A percentile compares a stretch with the other conserved stretches of the same genome.
These are phyloP conservation scores for Chrysochloris asiatica DNA, from an alignment of 2,113 vertebrate genomes.

Conservation along the genomic window DNA sequence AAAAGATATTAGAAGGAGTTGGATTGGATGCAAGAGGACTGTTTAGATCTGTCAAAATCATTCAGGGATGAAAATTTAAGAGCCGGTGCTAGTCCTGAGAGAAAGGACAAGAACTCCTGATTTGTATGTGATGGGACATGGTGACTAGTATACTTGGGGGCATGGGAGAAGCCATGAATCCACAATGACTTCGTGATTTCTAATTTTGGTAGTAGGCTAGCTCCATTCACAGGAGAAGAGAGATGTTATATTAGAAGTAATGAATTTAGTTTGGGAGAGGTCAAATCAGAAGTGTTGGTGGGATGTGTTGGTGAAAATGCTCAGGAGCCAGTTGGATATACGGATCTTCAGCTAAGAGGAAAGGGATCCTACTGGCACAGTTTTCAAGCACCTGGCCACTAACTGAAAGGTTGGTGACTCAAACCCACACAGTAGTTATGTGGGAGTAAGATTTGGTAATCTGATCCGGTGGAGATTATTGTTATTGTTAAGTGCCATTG, in stretches of 20 bases:
- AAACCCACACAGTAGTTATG: no score
- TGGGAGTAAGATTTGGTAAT: no score
- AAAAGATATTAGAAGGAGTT: not conserved
- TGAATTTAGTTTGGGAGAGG: not conserved
- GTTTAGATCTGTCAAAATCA: accelerated
- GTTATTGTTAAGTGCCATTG: no score
- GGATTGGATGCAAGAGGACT: not conserved
- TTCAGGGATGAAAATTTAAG: not conserved
- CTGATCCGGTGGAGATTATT: not conserved
- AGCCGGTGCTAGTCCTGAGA: not conserved
- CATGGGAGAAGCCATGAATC: not conserved
- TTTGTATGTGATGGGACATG: not conserved
- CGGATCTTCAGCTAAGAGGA: not conserved
- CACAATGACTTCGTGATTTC: not conserved
- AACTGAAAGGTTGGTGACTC: not conserved
- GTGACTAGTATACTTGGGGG: no score
- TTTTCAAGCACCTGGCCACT: not conserved
- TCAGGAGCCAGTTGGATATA: not conserved
- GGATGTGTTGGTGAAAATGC: not conserved
- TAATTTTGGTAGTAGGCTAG: not conserved
- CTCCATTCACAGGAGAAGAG: not conserved
- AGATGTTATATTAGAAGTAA: not conserved
- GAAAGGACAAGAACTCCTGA: not conserved
- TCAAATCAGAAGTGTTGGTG: not conserved
- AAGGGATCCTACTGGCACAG: not conserved